Percentiles rank a stretch among this genome's conserved stretches.
These are phyloP conservation scores for Thamnophis elegans DNA, from an alignment of 2,797 vertebrate genomes.

Conservation along the genomic window DNA sequence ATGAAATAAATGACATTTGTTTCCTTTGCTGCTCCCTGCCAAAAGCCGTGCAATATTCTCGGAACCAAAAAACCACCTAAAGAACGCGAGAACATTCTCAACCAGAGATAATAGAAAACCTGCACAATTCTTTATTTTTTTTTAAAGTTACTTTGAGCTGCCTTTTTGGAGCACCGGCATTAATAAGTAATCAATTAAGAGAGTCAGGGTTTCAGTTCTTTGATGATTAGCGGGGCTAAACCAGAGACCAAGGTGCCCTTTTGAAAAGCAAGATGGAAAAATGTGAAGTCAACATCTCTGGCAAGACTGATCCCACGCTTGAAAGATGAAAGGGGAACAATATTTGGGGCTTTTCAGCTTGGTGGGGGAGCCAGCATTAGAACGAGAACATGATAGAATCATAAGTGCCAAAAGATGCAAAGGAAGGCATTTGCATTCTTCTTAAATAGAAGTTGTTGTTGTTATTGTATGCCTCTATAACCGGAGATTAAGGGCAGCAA, in stretches of 20 bases:
- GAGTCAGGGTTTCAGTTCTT: background rate
- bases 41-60: background rate
- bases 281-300: background rate
- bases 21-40: background rate
- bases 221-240: background rate
- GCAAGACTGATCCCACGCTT: background rate
- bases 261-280: background rate
- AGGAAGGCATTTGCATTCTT: background rate
- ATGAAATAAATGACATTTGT: background rate
- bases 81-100: background rate
- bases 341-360: background rate
- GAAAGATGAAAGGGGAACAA: background rate
- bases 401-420: background rate
- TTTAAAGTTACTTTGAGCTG: background rate
- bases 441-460: background rate
- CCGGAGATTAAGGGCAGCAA: background rate
- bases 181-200: slow-evolving; percentile 17
- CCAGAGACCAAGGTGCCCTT: slow-evolving; percentile 6
- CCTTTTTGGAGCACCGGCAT: background rate
- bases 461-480: no score
- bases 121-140: background rate
- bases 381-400: background rate
- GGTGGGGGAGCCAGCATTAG: accelerated
- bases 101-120: background rate
- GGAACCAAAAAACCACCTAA: background rate